Base-by-base conservation (phyloP, 2,888 invertebrate genomes). In the Heteropelma amictum region DNA sequence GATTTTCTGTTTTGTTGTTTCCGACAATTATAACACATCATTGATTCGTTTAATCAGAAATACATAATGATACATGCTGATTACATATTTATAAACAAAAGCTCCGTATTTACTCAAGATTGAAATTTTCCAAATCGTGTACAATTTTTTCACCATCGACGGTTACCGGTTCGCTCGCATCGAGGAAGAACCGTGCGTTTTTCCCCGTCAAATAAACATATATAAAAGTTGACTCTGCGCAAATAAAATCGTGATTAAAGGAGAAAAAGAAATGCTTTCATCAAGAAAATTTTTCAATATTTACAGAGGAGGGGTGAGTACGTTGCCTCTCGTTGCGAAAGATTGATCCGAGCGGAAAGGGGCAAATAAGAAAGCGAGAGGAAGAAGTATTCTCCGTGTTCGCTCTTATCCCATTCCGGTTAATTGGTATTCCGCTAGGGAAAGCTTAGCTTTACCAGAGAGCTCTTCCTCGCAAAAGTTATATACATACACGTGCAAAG, bases 351-450 rank as follows among this genome's bases (percentile, higher is more conserved):
- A 58, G n/a, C 21, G 54, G 42, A 19, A 45, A 19, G 33, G 33
- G 14, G 26, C n/a, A 40, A 60, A 26, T n/a, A 47, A 23, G 28
- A 10, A 21, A 17, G 60, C 35, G 51, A 6, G 19, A 64, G 47
- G 30, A 21, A 45, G 33, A 7, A 21, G 56, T 54, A 54, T 42
- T 58, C 35, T 56, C 70, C 72, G 56, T 54, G 49, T 42, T 58
- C 35, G 49, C 70, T 75, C 61, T 70, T 64, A 77, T 77, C 76
- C 69, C 67, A 76, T 76, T 77, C 61, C 64, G 53, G 64, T 73
- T 79, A 79, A 79, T 79, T 79, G 77, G 76, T 69, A 54, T 73
- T 65, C 60, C 60, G 56, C 61, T 69, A 54, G 38, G 51, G 47
- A 38, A 56, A 64, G 74, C 68, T 72, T 75, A 74, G 60, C 65